Conservation (phyloP, 2,888 invertebrate genomes). For the Halocaridina rubra region DNA sequence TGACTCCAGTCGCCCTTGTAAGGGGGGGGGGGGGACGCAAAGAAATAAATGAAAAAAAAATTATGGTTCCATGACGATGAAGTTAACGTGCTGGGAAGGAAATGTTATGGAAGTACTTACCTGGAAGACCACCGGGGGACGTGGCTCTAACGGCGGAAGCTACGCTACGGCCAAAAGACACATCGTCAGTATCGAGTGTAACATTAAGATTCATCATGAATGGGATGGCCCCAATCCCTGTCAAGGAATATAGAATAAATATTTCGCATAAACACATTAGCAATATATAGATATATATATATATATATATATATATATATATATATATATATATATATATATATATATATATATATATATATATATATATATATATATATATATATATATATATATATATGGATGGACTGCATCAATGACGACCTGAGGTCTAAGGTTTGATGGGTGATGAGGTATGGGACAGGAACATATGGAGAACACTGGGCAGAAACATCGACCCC, state of each 20-base stretch:
- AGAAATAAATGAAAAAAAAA: background rate
- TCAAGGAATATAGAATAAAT: background rate
- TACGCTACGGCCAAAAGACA: constrained; percentile 22
- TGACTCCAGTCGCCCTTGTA: no score
- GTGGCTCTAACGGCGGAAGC: constrained; percentile 34
- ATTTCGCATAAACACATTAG: background rate
- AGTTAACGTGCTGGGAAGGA: background rate
- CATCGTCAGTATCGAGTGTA: constrained; percentile 38
- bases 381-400: constrained; percentile 16
- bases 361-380: background rate
- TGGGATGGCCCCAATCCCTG: constrained; percentile 56
- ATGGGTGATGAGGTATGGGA: no score
- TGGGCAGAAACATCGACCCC: no score
- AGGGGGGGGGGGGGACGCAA: background rate
- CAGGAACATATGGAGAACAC: no score
- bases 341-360: background rate
- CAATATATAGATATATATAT: background rate
- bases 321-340: background rate
- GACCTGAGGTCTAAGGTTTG: no score
- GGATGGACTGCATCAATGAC: no score
- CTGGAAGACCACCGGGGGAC: constrained; percentile 31
- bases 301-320: background rate
- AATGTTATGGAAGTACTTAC: background rate
- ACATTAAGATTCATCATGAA: constrained; percentile 60
- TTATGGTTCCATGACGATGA: background rate